Evolutionary conservation across 2,888 invertebrate genomes (phyloP), one percentile per base, ranked within the genome.

Genomic region (Tetanocera ferruginea): DNA sequence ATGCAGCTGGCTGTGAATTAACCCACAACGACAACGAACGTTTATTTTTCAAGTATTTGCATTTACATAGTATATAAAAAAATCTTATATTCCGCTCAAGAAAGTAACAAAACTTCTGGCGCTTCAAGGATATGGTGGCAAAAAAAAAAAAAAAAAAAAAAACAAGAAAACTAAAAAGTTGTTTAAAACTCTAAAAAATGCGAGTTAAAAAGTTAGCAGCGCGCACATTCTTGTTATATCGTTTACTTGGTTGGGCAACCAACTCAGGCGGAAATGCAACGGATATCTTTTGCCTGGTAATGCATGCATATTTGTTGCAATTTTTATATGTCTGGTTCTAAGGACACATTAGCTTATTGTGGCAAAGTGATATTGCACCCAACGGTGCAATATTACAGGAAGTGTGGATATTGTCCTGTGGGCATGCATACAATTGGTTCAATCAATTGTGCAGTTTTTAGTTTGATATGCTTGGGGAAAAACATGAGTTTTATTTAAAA

Each of bases 251-350:
- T 75, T 75, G 75, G 67, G 66, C 75, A 55, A 62, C 52, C 66
- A 75, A 75, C 67, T 75, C 75, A 25, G 37, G 75, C 67, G 75
- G 75, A 75, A 75, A 55, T 75, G 75, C 75, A 66, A 75, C 66
- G 75, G 67, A 67, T 66, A 75, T 75, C 75, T 67, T 60, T 49
- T 73, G 73, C 73, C 62, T 73, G 11, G 73, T 73, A 62, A 60
- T 17, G 73, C 73, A 60, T 73, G 73, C 73, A 49, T 73, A 73
- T 60, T 73, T 62, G 28, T 60, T 43, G 25, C 49, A 62, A 37
- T 57, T 17, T 55, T 52, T 71, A 71, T 55, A 17, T 55, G 55
- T 34, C 71, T 51, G 55, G 55, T 55, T 25, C 25, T 52, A 51
- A 31, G 55, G 11, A 55, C 34, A 17, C 31, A 9, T 55, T 34